Percentiles rank a stretch among this genome's conserved stretches.
phyloP scores from a whole-genome alignment of 2,113 vertebrate genomes.

The Aptenodytes patagonicus region DNA sequence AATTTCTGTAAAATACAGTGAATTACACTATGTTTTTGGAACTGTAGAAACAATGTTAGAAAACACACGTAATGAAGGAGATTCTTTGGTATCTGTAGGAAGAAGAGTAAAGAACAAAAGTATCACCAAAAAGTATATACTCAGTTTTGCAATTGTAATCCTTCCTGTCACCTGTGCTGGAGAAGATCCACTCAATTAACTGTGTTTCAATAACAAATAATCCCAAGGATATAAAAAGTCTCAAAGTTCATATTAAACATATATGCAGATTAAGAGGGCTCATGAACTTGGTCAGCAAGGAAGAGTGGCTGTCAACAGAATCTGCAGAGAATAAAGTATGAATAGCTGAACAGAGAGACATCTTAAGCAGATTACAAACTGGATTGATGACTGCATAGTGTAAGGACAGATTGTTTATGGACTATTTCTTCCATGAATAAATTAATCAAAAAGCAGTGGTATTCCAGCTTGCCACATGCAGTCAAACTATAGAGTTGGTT shows the following conservation, averaged over 20 bases:
- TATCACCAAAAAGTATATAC: not conserved
- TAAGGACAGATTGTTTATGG: not conserved
- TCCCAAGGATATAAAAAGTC: not conserved
- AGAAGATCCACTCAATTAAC: not conserved
- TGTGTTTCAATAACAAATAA: not conserved
- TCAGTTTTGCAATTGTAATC: not conserved
- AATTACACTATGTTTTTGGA: not conserved
- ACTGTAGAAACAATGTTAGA: not conserved
- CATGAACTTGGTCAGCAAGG: not conserved
- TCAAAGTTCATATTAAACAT: not conserved
- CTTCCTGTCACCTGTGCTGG: not conserved
- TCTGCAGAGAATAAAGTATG: not conserved
- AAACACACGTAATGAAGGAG: not conserved
- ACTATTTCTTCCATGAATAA: not conserved
- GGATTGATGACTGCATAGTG: not conserved
- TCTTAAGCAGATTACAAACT: not conserved
- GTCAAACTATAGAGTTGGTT: not conserved
- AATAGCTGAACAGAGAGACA: not conserved
- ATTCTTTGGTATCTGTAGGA: not conserved
- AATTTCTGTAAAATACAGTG: not conserved
- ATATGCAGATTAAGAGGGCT: not conserved
- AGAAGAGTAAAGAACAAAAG: not conserved
- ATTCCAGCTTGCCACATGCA: not conserved
- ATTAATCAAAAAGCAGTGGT: not conserved
- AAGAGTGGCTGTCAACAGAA: not conserved